Evolutionary conservation across 2,113 vertebrate genomes (phyloP).

Genomic region (Camelus bactrianus): DNA sequence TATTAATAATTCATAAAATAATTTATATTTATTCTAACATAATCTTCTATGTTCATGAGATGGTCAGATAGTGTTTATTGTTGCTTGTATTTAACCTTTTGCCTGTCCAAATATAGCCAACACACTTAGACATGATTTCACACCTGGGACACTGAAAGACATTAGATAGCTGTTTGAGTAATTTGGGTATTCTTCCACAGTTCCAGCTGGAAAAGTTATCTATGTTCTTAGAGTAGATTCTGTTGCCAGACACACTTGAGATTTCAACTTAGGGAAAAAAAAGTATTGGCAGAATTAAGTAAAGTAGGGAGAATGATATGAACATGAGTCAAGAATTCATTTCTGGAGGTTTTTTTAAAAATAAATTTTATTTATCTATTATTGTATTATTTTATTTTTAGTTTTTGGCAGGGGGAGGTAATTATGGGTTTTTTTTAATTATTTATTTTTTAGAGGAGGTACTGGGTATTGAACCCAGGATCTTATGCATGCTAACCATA

Average conservation of each 20-base stretch:
- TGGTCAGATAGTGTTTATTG: not conserved
- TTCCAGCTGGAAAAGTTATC: not conserved
- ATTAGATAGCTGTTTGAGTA: not conserved
- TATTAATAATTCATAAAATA: not conserved
- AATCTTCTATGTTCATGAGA: not conserved
- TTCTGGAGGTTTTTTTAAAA: not conserved
- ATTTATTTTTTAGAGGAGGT: too few species aligned
- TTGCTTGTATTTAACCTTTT: not conserved
- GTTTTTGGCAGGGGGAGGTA: too few species aligned
- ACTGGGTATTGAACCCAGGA: too few species aligned
- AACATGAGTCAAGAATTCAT: not conserved
- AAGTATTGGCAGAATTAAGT: not conserved
- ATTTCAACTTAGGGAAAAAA: not conserved
- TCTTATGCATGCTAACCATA: too few species aligned
- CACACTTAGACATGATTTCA: not conserved
- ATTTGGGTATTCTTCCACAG: not conserved
- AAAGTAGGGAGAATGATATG: not conserved
- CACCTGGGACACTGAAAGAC: not conserved
- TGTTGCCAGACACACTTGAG: not conserved
- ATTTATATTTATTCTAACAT: not conserved
- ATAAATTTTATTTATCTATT: too few species aligned
- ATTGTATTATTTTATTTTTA: too few species aligned
- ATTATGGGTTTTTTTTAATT: too few species aligned
- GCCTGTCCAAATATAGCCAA: not conserved
- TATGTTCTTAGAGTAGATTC: not conserved